Conservation (phyloP, 2,113 vertebrate genomes). For the Lepus europaeus region DNA sequence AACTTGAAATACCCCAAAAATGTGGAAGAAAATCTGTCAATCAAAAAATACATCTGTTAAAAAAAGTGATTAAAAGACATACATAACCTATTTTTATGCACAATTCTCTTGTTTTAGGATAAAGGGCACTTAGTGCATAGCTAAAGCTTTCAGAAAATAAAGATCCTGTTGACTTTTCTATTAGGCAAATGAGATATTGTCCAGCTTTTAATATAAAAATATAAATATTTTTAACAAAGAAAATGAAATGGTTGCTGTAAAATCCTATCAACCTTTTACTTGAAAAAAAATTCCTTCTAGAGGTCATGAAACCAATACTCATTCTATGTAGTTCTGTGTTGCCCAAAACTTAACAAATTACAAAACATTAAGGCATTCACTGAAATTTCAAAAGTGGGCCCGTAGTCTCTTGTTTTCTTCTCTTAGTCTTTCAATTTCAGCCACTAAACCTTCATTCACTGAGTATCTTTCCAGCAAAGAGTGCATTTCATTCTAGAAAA, state of each 20-base stretch:
- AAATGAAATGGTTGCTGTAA: slow-evolving; percentile 71
- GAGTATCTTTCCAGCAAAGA: slow-evolving; percentile 95
- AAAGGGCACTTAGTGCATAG: slow-evolving; percentile 87
- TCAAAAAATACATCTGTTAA: slow-evolving; percentile 74
- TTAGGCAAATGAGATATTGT: slow-evolving; percentile 57
- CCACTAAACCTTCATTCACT: slow-evolving; percentile 95
- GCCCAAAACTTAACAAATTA: slow-evolving; percentile 69
- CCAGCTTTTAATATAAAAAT: slow-evolving; percentile 79
- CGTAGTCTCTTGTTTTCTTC: slow-evolving; percentile 96
- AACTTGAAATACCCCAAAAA: slow-evolving; percentile 54
- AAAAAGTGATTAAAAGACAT: slow-evolving; percentile 75
- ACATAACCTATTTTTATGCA: slow-evolving; percentile 74
- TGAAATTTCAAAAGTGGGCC: slow-evolving; percentile 92
- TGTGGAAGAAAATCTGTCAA: slow-evolving; percentile 71
- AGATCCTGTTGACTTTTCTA: slow-evolving; percentile 70
- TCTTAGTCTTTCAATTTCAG: slow-evolving; percentile 95
- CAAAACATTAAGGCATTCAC: slow-evolving; percentile 61
- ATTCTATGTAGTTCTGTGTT: slow-evolving; percentile 71
- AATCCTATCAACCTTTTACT: slow-evolving; percentile 50
- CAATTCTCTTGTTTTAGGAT: slow-evolving; percentile 78
- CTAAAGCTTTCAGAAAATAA: slow-evolving; percentile 71
- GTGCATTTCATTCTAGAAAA: slow-evolving; percentile 96
- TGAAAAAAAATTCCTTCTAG: slow-evolving; percentile 43
- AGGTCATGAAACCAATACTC: slow-evolving; percentile 76
- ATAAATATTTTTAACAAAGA: slow-evolving; percentile 74